Conservation (phyloP, 2,113 vertebrate species). For the Hepsetus odoe region DNA sequence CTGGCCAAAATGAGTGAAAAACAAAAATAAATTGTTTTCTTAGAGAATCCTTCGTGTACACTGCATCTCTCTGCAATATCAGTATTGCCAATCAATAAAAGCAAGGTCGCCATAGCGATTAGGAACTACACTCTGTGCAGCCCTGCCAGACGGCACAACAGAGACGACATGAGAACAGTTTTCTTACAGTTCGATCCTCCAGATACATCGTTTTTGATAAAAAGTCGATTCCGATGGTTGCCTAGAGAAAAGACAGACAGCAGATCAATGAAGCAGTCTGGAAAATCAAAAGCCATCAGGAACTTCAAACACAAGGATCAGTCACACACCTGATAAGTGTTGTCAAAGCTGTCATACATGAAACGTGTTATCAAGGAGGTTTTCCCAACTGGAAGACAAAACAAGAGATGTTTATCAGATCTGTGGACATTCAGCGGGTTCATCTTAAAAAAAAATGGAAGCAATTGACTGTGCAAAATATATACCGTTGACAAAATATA, state of each 20-base stretch:
- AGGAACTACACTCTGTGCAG: not conserved
- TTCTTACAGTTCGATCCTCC: constrained; percentile 79
- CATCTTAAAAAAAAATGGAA: no score
- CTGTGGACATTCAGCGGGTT: no score
- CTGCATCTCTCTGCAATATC: no score
- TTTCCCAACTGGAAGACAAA: constrained; percentile 76
- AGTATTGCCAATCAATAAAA: no score
- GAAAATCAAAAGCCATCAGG: not conserved
- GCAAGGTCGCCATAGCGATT: no score
- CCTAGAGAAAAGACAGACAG: constrained; percentile 61
- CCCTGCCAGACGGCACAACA: not conserved
- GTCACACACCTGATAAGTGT: constrained; percentile 77
- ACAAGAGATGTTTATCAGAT: constrained; percentile 1
- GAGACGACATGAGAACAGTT: not conserved
- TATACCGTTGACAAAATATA: no score
- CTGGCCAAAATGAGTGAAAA: no score
- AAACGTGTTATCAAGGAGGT: constrained; percentile 81
- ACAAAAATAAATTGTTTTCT: no score
- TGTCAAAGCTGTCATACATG: constrained; percentile 82
- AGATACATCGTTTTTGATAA: constrained; percentile 82
- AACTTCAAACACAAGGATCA: not conserved
- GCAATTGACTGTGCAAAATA: no score
- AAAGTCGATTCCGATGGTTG: constrained; percentile 80
- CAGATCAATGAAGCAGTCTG: not conserved
- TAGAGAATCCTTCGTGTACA: no score